Percentiles rank a stretch among this genome's conserved stretches.
phyloP scores from a whole-genome alignment of 2,888 invertebrate genomes.

The Lacanobia oleracea region DNA sequence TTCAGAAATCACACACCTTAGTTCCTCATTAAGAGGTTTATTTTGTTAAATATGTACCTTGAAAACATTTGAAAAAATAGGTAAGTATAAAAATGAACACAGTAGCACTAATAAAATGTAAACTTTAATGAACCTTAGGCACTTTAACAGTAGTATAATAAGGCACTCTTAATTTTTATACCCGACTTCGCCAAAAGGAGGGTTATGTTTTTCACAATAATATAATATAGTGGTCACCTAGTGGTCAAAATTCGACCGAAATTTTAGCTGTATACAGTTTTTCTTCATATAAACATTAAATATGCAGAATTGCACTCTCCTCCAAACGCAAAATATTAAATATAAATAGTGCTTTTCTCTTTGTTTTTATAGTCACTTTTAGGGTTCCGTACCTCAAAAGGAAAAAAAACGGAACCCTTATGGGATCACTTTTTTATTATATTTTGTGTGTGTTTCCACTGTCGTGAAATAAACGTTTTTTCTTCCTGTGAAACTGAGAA shows the following conservation, averaged over 20 bases:
- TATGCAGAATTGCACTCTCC: no score
- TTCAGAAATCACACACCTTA: not conserved
- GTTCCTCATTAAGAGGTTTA: not conserved
- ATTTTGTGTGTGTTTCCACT: no score
- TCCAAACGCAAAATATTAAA: no score
- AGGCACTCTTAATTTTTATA: slow-evolving; percentile 4
- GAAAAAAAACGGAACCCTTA: no score
- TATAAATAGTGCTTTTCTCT: no score
- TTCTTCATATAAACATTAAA: no score
- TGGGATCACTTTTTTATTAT: no score
- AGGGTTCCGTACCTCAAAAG: no score
- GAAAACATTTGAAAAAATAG: not conserved
- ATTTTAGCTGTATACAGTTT: not conserved
- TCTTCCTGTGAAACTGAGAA: not conserved
- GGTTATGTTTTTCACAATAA: not conserved
- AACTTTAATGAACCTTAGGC: slow-evolving; percentile 21
- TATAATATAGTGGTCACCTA: not conserved
- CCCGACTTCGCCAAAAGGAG: no score
- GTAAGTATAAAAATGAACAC: not conserved
- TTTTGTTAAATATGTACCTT: no score
- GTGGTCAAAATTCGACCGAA: not conserved
- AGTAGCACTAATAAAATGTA: slow-evolving; percentile 1
- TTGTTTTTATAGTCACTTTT: no score
- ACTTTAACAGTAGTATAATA: slow-evolving; percentile 5
- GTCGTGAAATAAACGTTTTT: not conserved